A percentile compares a stretch with the other conserved stretches of the same genome.
phyloP scores from a whole-genome alignment of 2,888 invertebrate genomes.

The Neoitamus cyanurus region DNA sequence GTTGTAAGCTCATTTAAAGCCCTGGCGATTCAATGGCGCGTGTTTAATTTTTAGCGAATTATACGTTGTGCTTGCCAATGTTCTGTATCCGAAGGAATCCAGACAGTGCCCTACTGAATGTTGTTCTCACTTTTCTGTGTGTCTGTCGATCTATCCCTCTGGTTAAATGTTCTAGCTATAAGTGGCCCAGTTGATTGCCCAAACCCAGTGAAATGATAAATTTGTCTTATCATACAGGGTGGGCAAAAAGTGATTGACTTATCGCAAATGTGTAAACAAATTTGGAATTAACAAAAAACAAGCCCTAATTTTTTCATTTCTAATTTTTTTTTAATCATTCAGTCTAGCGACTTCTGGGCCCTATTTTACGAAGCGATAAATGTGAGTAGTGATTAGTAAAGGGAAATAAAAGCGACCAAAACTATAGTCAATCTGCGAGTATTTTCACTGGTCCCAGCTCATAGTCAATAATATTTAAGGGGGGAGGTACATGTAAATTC shows the following conservation, averaged over 20 bases:
- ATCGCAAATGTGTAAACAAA: no score
- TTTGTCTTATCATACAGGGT: not conserved
- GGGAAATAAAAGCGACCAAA: no score
- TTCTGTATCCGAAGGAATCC: not conserved
- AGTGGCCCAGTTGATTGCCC: not conserved
- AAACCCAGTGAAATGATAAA: not conserved
- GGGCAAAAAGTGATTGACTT: not conserved
- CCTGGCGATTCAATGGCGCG: not conserved
- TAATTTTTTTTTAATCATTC: no score
- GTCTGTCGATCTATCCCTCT: not conserved
- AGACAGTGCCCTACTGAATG: not conserved
- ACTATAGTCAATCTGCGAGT: no score
- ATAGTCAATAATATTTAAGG: no score
- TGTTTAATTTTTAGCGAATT: not conserved
- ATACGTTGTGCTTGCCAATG: not conserved
- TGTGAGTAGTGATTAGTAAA: no score
- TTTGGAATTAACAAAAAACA: no score
- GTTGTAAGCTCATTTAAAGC: not conserved
- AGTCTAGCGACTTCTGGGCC: no score
- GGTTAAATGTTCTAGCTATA: not conserved
- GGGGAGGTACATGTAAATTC: no score
- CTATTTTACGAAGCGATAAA: no score
- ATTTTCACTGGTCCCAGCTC: no score
- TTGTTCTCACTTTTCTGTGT: not conserved
- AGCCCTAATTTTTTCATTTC: no score